A percentile compares a stretch with the other conserved stretches of the same genome.
These are phyloP conservation scores for Saturnia pavonia DNA, from an alignment of 2,888 invertebrate species.

Conservation along the genomic window DNA sequence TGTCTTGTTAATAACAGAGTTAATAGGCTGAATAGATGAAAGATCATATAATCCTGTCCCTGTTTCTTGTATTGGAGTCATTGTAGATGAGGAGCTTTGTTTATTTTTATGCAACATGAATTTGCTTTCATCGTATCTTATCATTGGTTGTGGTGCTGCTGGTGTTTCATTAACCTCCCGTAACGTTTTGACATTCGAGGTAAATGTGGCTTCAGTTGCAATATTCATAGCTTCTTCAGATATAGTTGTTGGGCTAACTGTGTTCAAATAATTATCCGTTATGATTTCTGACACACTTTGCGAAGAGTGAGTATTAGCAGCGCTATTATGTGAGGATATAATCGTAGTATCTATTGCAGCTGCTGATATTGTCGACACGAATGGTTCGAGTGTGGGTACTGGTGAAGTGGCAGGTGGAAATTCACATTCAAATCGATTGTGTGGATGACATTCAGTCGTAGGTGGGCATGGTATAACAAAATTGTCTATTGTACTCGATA, in stretches of 20 bases:
- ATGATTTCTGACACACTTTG: conserved; percentile 6
- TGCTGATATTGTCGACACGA: conserved; percentile 23
- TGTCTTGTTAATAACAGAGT: neutral
- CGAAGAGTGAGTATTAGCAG: neutral
- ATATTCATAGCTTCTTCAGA: neutral
- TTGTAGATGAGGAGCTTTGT: neutral
- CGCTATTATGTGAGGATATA: neutral
- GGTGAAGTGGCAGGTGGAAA: conserved; percentile 42
- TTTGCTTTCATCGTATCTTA: neutral
- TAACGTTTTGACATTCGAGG: neutral
- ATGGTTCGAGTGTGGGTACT: conserved; percentile 14
- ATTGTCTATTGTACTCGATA: conserved; percentile 66
- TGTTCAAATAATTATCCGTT: conserved; percentile 8
- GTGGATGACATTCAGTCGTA: conserved; percentile 55
- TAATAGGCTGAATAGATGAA: neutral
- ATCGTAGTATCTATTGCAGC: conserved; percentile 25
- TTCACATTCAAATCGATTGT: conserved; percentile 69
- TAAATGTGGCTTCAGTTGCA: neutral
- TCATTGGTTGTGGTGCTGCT: neutral
- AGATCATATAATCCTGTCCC: neutral
- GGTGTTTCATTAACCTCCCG: neutral
- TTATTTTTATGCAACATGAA: neutral
- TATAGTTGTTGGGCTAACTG: conserved; percentile 1
- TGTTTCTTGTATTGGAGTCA: neutral
- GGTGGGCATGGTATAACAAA: conserved; percentile 65